Conservation (phyloP, 2,797 vertebrate genomes). For the Lycodopsis pacificus region DNA sequence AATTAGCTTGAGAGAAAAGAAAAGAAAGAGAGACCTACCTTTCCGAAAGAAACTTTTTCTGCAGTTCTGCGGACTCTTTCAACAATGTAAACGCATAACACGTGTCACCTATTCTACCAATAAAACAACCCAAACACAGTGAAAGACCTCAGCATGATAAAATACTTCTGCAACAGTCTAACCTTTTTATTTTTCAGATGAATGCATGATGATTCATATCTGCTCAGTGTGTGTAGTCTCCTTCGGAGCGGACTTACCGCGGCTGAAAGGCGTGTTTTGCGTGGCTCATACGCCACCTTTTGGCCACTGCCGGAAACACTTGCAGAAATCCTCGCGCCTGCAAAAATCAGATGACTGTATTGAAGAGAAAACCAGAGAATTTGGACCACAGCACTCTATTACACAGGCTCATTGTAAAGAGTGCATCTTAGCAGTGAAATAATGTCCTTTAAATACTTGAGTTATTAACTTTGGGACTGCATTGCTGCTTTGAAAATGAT, state of each 20-base stretch:
- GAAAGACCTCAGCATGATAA: background rate
- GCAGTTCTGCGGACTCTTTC: constrained; percentile 20
- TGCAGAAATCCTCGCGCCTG: background rate
- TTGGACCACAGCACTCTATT: background rate
- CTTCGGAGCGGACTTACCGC: constrained; percentile 35
- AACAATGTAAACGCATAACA: background rate
- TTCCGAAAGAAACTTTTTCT: constrained; percentile 42
- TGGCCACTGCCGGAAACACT: constrained; percentile 64
- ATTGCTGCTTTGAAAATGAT: constrained; percentile 24
- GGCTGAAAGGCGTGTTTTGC: constrained; percentile 43
- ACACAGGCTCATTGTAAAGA: background rate
- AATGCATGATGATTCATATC: constrained; percentile 23
- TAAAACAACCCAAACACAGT: background rate
- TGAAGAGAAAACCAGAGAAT: background rate
- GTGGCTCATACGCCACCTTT: constrained; percentile 86
- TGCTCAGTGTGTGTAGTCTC: constrained; percentile 25
- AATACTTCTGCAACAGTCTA: constrained; percentile 4
- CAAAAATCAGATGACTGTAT: constrained; percentile 7
- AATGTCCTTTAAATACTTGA: background rate
- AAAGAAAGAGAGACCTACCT: constrained; percentile 35
- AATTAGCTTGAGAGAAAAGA: background rate
- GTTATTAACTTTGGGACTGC: background rate
- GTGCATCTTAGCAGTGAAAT: background rate
- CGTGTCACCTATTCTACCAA: background rate
- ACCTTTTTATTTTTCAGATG: constrained; percentile 25